phyloP scores from a whole-genome alignment of 2,888 invertebrate species.

The Marronus borbonicus region DNA sequence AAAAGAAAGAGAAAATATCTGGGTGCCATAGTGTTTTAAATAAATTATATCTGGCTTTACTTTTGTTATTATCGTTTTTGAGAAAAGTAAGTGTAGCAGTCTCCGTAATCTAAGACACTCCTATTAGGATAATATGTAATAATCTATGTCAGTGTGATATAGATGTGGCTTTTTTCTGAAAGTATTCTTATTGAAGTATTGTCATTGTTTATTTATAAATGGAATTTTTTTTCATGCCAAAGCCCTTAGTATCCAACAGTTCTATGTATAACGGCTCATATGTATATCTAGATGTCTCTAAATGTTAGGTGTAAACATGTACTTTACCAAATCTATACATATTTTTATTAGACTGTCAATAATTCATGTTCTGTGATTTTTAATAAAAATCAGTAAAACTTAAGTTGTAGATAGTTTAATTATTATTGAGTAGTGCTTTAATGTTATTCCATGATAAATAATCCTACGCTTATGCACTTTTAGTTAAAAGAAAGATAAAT shows the following conservation, averaged over 20 bases:
- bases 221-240: constrained; percentile 37
- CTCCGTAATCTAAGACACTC: not conserved
- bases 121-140: constrained; percentile 2
- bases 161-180: not conserved
- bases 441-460: no score
- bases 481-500: no score
- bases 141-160: not conserved
- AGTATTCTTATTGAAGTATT: constrained; percentile 14
- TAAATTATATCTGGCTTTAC: constrained; percentile 3
- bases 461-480: not conserved
- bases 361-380: constrained; percentile 43
- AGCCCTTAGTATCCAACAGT: constrained; percentile 22
- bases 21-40: constrained; percentile 12
- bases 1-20: constrained; percentile 10
- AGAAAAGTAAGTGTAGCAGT: not conserved
- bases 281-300: not conserved
- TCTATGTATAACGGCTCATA: not conserved
- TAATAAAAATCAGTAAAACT: constrained; percentile 28
- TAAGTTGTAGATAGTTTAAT: constrained; percentile 10
- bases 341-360: constrained; percentile 46
- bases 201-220: constrained; percentile 24
- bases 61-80: not conserved
- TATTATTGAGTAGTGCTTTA: constrained; percentile 23
- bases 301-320: constrained; percentile 23
- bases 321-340: constrained; percentile 42